Evolutionary conservation across 2,888 invertebrate species (phyloP).

Genomic region (Stenurella melanura): DNA sequence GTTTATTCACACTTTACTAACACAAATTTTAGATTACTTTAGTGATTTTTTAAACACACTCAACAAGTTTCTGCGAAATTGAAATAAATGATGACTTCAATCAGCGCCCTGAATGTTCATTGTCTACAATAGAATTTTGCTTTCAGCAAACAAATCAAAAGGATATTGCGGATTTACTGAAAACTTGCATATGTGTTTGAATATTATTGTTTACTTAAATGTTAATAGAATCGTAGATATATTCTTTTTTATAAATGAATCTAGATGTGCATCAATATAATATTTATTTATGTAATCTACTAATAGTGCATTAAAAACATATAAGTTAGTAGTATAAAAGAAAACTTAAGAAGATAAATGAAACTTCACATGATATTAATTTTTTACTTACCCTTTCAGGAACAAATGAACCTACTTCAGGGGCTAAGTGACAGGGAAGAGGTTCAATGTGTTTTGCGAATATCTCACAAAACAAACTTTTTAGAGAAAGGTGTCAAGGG

Average conservation of each 20-base stretch:
- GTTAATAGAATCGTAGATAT: neutral
- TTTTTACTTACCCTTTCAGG: too few relatives aligned
- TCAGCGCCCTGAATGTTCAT: conserved; percentile 29
- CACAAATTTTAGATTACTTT: conserved; percentile 33
- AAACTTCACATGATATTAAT: too few relatives aligned
- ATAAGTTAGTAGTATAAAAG: too few relatives aligned
- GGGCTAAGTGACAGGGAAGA: too few relatives aligned
- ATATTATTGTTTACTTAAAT: conserved; percentile 16
- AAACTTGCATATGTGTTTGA: conserved; percentile 26
- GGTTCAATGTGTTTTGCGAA: too few relatives aligned
- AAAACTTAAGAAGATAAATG: too few relatives aligned
- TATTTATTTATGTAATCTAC: too few relatives aligned
- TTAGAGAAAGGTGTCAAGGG: too few relatives aligned
- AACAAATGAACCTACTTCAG: too few relatives aligned
- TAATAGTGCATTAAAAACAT: too few relatives aligned
- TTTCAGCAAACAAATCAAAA: conserved; percentile 17
- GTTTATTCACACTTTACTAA: conserved; percentile 32
- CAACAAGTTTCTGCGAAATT: conserved; percentile 27
- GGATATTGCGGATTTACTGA: conserved; percentile 32
- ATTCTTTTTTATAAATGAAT: neutral
- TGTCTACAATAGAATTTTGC: conserved; percentile 30
- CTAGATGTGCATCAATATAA: too few relatives aligned
- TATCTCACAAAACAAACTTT: too few relatives aligned
- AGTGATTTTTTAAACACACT: conserved; percentile 29
- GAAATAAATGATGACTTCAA: conserved; percentile 27